Base-by-base conservation (phyloP, 2,888 invertebrate species). In the Parnassius apollo region DNA sequence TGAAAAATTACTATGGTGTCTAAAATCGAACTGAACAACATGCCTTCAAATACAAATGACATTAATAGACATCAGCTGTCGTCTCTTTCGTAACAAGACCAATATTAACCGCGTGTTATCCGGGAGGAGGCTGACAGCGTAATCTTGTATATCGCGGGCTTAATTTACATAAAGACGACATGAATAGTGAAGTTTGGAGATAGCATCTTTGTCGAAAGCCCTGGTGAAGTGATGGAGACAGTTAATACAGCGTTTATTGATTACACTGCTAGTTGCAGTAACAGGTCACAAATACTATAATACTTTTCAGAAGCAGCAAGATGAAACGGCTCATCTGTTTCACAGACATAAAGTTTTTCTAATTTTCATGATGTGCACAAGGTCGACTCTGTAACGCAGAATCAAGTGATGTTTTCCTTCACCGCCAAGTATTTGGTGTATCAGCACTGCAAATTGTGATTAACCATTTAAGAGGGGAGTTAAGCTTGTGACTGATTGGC, bases 161-260 rank as follows among this genome's bases (percentile, higher is more conserved):
- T 56, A 59, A 63, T 63, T 63, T 63, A 63, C 63, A 63, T 63
- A 59, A 59, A 63, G 63, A 48, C 59, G 63, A 59, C 59, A 51
- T 63, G 63, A 63, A 63, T 56, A 46, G 59, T 51, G 55, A 56
- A 52, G 59, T 42, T 48, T 35, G 45, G 54, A 11, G 63, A 63
- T 63, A 63, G 35, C 59, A 63, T 63, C 62, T 54, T 49, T 45
- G 62, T 58, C 49, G 58, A 62, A 62, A 62, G 57, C 44, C 51
- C 52, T n/a, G 45, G 35, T 51, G 59, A 44, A 52, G 53, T 46
- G 44, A 59, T 53, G 25, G 50, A 50, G 49, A 52, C 53, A 48
- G 59, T 55, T 55, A 61, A 57, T 44, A 42, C 55, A 54, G 42
- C 55, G 25, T 49, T 55, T 50, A 61, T 61, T 50, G 55, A 50